These are phyloP conservation scores for Gadus chalcogrammus DNA, from an alignment of 2,113 vertebrate genomes.

Conservation along the genomic window DNA sequence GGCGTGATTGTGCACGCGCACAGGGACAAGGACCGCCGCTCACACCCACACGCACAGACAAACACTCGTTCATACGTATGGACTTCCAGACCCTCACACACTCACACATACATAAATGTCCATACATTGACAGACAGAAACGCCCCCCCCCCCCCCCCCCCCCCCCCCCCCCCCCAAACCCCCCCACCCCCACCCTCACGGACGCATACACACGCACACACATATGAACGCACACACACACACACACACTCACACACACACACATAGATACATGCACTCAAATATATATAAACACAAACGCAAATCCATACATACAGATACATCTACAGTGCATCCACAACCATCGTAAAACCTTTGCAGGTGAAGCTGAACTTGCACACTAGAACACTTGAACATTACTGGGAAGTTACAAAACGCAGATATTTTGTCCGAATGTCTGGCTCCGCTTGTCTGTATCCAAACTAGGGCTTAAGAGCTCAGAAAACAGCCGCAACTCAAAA, in stretches of 20 bases:
- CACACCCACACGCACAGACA: no score
- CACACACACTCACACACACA: not conserved
- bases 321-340: not conserved
- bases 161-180: no score
- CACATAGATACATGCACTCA: not conserved
- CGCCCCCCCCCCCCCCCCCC: no score
- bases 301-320: no score
- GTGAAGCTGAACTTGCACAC: slow-evolving; percentile 49
- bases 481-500: not conserved
- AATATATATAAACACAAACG: not conserved
- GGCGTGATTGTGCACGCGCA: slow-evolving; percentile 23
- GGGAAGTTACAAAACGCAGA: slow-evolving; percentile 31
- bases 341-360: slow-evolving; percentile 30
- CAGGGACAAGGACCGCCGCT: slow-evolving; percentile 7
- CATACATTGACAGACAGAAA: no score
- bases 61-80: not conserved
- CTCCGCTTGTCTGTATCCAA: slow-evolving; percentile 4
- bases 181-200: not conserved
- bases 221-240: not conserved
- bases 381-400: no score
- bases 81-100: not conserved
- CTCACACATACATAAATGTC: no score
- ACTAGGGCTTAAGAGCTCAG: slow-evolving; percentile 1
- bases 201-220: slow-evolving; percentile 9
- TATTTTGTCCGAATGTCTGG: slow-evolving; percentile 6